Percentiles rank a stretch among this genome's conserved stretches.
These are phyloP conservation scores for Syncerus caffer DNA, from an alignment of 2,797 vertebrate species.

Conservation along the genomic window DNA sequence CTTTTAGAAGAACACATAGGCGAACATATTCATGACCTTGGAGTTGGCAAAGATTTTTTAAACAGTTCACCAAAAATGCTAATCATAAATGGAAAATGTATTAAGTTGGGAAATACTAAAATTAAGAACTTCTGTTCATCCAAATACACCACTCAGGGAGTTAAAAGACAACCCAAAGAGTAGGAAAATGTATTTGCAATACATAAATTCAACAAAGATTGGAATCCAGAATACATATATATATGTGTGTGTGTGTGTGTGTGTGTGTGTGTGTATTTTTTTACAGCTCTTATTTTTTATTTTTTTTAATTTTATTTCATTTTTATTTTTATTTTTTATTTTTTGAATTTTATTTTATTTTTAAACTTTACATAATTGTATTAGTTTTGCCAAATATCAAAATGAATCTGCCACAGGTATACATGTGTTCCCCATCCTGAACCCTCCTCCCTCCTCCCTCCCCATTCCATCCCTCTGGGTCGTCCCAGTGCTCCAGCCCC, in stretches of 20 bases:
- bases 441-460: too few species aligned
- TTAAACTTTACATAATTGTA: not conserved
- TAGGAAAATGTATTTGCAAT: not conserved
- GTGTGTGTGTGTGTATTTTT: too few species aligned
- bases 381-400: too few species aligned
- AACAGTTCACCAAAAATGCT: not conserved
- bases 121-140: constrained; percentile 24
- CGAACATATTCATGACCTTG: not conserved
- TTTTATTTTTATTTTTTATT: too few species aligned
- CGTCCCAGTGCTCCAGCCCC: too few species aligned
- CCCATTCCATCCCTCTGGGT: too few species aligned
- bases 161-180: not conserved
- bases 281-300: too few species aligned
- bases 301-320: too few species aligned
- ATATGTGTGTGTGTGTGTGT: too few species aligned
- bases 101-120: constrained; percentile 13
- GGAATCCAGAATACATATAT: not conserved
- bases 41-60: constrained; percentile 28
- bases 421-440: too few species aligned
- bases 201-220: not conserved
- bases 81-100: constrained; percentile 18
- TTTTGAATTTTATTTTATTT: too few species aligned
- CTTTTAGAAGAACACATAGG: constrained; percentile 13
- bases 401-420: too few species aligned
- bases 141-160: not conserved